Percentiles rank a stretch among this genome's conserved stretches.
These are phyloP conservation scores for Denticeps clupeoides DNA, from an alignment of 2,797 vertebrate species.

Conservation along the genomic window DNA sequence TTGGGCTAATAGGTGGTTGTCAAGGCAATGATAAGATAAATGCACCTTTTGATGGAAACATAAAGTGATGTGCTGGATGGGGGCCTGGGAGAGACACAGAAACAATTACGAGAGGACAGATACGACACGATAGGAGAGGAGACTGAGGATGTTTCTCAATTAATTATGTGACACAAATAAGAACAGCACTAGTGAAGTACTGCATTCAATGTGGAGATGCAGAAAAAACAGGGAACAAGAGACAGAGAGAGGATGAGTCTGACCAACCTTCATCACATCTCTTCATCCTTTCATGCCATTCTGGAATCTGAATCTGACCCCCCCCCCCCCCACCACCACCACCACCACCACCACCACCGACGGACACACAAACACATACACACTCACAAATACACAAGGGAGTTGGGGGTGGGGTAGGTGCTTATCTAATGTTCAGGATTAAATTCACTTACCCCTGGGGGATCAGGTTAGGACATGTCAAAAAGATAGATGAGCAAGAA, in stretches of 20 bases:
- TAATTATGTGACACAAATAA: too few relatives aligned
- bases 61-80: constrained; percentile 50
- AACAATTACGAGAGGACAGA: constrained; percentile 51
- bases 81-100: constrained; percentile 40
- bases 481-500: constrained; percentile 69
- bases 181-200: constrained; percentile 7
- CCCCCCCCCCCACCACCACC: too few relatives aligned
- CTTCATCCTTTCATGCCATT: constrained; percentile 10
- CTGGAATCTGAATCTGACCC: neutral
- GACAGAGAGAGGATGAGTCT: constrained; percentile 23
- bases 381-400: constrained; percentile 25
- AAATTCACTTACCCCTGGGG: constrained; percentile 68
- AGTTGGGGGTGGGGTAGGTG: constrained; percentile 42
- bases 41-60: constrained; percentile 58
- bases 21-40: constrained; percentile 64
- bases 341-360: constrained; percentile 14
- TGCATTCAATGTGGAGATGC: constrained; percentile 9
- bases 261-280: constrained; percentile 2
- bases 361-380: constrained; percentile 13
- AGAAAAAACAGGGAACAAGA: constrained; percentile 11
- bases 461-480: constrained; percentile 75
- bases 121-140: too few relatives aligned
- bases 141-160: too few relatives aligned
- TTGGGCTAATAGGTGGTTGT: constrained; percentile 63
- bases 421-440: constrained; percentile 73